Evolutionary conservation across 2,113 vertebrate species (phyloP), one percentile per base, ranked within the genome.

Genomic region (Hippotragus niger): DNA sequence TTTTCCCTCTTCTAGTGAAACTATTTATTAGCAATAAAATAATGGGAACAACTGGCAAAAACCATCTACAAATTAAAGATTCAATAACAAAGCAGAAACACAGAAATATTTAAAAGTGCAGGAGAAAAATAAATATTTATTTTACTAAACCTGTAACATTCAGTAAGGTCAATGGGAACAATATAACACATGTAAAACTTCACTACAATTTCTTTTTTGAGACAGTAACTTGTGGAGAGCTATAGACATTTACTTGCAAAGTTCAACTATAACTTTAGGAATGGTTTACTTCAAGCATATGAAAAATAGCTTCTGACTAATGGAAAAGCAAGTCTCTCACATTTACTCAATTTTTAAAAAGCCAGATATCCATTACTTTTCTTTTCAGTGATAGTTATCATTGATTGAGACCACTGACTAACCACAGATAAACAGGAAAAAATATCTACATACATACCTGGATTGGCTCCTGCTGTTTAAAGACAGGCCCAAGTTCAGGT

Each of bases 391-490:
- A 60, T 19, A 57, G 85, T n/a, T 31, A 45, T 33, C 16, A 47
- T 29, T 94, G 81, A 82, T 16, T 81, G 81, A 87, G 3, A 82
- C 86, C 27, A 91, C 9, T n/a, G 31, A 97, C 88, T 98, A 97
- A 98, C 96, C 93, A 85, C 3, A 58, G 21, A 78, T 47, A 78
- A 91, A 92, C 10, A 92, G 16, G 29, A 78, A 93, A 90, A 95
- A 64, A 58, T 25, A 78, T 11, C 57, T 47, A 53, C 3, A 45
- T 74, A 97, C 98, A 58, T 99, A 99, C 99, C 99, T 99, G 99
- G 96, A 99, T 98, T 53, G 99, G 99, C 97, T 99, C 99, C 91
- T 99, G 99, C 97, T 99, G 99, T 97, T 99, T 99, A 99, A 99
- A 99, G 91, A 99, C 99, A 74, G 99, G 99, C 12, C 99, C 98